Base-by-base conservation (phyloP, 2,113 vertebrate genomes). In the Archocentrus centrarchus region DNA sequence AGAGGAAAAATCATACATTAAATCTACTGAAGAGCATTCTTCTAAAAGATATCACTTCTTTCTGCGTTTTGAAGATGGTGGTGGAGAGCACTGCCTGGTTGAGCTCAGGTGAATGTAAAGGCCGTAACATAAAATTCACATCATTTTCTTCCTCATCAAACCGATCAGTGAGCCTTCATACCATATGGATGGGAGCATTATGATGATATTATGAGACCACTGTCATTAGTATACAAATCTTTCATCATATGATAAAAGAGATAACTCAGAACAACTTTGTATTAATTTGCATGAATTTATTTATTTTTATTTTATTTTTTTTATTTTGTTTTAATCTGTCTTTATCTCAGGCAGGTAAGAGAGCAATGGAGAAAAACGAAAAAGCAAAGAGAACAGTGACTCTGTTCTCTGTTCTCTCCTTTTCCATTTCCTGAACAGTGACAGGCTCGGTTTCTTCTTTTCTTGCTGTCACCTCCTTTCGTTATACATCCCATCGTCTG, bases 401-500 rank as follows among this genome's bases (percentile, higher is more conserved):
- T 73, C 24, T 53, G 41, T 18, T 18, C 27, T 9, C 59, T 15
- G 14, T 73, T 73, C 44, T 73, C 3, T 73, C 44, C 66, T 73
- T 73, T 47, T 30, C 30, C 68, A 32, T 73, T 73, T 73, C 68
- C 47, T 55, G 44, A 32, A 17, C 63, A 68, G 63, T 47, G 63
- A 68, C 39, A 47, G 39, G 41, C 66, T 73, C 30, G 27, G 47
- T 17, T 35, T 53, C 66, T 8, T 73, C 68, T n/a, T 55, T 73
- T 55, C 50, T 17, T 22, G 13, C 73, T 79, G 37, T 77, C 39
- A 4, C 58, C 35, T 88, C 75, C 18, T 75, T 55, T 75, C 11
- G 2, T 64, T 75, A 68, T 86, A 39, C 64, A n/a, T 77, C 77
- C 24, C 15, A 0, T 77, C 41, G 62, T 70, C 61, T 82, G 75